Percentiles rank a stretch among this genome's conserved stretches.
Conservation (phyloP, 2,113 vertebrate species). For the Alexandromys fortis region DNA sequence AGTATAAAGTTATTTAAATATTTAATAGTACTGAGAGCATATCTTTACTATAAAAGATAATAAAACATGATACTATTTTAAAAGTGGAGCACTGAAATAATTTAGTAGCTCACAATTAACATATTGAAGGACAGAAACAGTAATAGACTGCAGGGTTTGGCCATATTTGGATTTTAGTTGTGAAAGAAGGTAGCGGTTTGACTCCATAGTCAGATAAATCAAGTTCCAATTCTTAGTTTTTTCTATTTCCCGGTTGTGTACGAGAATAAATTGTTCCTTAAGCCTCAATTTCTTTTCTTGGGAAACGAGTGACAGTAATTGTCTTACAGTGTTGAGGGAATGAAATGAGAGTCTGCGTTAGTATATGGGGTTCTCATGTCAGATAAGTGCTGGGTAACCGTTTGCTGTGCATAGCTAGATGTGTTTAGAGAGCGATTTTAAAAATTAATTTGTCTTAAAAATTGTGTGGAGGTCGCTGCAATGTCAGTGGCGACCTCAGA, state of each 20-base stretch:
- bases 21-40: slow-evolving; percentile 33
- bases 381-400: background rate
- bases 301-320: background rate
- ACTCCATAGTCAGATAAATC: slow-evolving; percentile 22
- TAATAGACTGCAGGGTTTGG: slow-evolving; percentile 42
- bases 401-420: background rate
- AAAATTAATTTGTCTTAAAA: background rate
- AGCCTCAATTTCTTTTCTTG: background rate
- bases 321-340: background rate
- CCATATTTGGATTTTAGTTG: slow-evolving; percentile 51
- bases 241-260: background rate
- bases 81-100: slow-evolving; percentile 14
- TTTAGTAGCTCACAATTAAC: slow-evolving; percentile 51
- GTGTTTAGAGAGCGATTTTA: background rate
- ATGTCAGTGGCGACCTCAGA: background rate
- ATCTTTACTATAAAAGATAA: slow-evolving; percentile 46
- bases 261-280: slow-evolving; percentile 14
- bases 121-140: background rate
- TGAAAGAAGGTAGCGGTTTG: slow-evolving; percentile 21
- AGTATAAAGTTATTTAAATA: slow-evolving; percentile 80
- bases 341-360: slow-evolving; percentile 15
- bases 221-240: slow-evolving; percentile 9
- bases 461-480: background rate
- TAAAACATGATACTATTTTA: slow-evolving; percentile 14
- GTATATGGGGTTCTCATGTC: background rate